phyloP scores from a whole-genome alignment of 1,140 invertebrate species.

The Drosophila pandora region DNA sequence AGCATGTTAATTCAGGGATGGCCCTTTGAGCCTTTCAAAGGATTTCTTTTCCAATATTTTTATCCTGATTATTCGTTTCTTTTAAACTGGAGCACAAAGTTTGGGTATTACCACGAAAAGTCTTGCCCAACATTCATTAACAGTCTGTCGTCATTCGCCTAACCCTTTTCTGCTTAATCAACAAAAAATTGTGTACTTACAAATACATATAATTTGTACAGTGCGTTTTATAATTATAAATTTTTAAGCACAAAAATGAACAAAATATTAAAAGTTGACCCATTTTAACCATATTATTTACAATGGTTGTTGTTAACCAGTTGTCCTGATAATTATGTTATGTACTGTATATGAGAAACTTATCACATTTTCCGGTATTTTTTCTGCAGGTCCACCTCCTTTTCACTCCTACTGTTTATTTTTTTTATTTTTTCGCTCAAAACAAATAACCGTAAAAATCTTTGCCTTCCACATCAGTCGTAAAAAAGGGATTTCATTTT shows the following conservation, averaged over 20 bases:
- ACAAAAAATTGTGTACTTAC: conserved; percentile 39
- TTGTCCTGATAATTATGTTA: conserved; percentile 15
- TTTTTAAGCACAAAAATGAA: neutral
- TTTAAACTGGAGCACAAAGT: conserved; percentile 16
- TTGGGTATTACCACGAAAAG: conserved; percentile 22
- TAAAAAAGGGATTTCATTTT: conserved; percentile 77
- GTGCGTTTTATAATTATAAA: neutral
- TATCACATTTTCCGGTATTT: conserved; percentile 58
- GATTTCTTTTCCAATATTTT: conserved; percentile 35
- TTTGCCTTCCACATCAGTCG: conserved; percentile 66
- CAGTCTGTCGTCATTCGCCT: conserved; percentile 30
- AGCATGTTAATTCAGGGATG: conserved; percentile 25
- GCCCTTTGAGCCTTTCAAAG: conserved; percentile 23
- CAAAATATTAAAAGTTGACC: neutral
- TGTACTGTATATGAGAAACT: conserved; percentile 50
- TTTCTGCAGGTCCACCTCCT: conserved; percentile 55
- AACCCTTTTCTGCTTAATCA: conserved; percentile 50
- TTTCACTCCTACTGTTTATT: conserved; percentile 5
- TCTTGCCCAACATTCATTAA: conserved; percentile 48
- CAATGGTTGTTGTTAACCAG: conserved; percentile 1
- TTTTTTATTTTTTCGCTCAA: conserved; percentile 15
- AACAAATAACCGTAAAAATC: conserved; percentile 77
- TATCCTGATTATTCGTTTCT: conserved; percentile 29
- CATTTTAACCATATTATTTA: too few relatives aligned
- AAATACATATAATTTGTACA: conserved; percentile 35